Percentiles rank a stretch among this genome's conserved stretches.
These are phyloP conservation scores for Drosophila tropicalis DNA, from an alignment of 1,140 invertebrate genomes.

Conservation along the genomic window DNA sequence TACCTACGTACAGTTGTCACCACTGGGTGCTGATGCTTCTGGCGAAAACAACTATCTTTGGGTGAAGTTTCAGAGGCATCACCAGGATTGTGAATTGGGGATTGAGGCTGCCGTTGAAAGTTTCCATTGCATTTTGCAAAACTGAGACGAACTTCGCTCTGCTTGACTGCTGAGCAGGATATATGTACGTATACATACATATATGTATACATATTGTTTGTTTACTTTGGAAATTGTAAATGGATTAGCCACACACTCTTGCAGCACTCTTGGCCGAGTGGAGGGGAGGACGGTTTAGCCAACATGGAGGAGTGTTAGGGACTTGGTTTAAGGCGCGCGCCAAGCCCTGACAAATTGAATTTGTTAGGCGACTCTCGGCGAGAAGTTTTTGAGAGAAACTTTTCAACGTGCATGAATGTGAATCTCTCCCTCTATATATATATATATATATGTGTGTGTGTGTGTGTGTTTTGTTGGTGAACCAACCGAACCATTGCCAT, in stretches of 20 bases:
- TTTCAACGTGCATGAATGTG: slow-evolving; percentile 63
- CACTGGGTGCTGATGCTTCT: background rate
- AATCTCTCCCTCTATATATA: slow-evolving; percentile 21
- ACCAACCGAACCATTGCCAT: slow-evolving; percentile 43
- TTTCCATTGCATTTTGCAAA: slow-evolving; percentile 15
- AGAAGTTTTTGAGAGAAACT: slow-evolving; percentile 71
- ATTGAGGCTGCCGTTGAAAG: slow-evolving; percentile 12
- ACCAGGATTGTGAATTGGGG: too few species aligned
- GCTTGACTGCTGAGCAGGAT: slow-evolving; percentile 32
- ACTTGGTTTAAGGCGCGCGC: slow-evolving; percentile 32
- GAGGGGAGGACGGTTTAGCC: background rate
- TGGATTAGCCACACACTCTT: slow-evolving; percentile 66
- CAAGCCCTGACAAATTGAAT: slow-evolving; percentile 78
- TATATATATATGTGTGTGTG: background rate
- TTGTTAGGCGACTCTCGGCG: slow-evolving; percentile 64
- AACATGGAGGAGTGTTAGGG: background rate
- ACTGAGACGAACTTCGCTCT: slow-evolving; percentile 39
- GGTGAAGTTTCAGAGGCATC: too few species aligned
- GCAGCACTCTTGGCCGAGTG: background rate
- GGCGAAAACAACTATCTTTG: slow-evolving; percentile 1
- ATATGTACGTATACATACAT: background rate
- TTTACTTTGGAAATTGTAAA: slow-evolving; percentile 79
- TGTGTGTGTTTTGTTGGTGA: slow-evolving; percentile 27
- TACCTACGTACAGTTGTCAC: slow-evolving; percentile 12
- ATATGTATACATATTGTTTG: slow-evolving; percentile 65